Conservation (phyloP, 2,888 invertebrate species). For the Drosophila diplacantha region DNA sequence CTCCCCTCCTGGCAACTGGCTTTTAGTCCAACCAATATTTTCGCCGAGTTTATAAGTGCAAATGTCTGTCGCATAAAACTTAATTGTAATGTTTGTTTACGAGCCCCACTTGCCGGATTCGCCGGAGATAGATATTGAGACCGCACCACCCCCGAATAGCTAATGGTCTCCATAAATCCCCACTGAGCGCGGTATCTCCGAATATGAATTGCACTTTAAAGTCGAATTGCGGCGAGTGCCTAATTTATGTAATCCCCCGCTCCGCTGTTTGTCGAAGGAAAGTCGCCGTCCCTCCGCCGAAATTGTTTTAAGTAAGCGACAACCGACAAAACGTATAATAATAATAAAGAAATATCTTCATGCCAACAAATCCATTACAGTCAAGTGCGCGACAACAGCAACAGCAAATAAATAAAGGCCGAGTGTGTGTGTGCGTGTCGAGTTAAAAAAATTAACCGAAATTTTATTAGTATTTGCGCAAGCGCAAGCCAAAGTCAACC, state of each 20-base stretch:
- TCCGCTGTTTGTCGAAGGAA: slow-evolving; percentile 49
- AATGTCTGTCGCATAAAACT: slow-evolving; percentile 71
- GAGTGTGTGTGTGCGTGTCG: slow-evolving; percentile 58
- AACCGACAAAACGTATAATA: slow-evolving; percentile 25
- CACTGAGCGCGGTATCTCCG: slow-evolving; percentile 24
- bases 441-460: slow-evolving; percentile 75
- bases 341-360: slow-evolving; percentile 68
- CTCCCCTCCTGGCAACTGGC: slow-evolving; percentile 11
- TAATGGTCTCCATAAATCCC: slow-evolving; percentile 46
- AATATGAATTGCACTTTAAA: slow-evolving; percentile 44
- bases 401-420: slow-evolving; percentile 68
- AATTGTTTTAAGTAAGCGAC: slow-evolving; percentile 51
- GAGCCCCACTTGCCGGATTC: slow-evolving; percentile 56
- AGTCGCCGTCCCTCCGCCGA: slow-evolving; percentile 40
- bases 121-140: slow-evolving; percentile 31
- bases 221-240: slow-evolving; percentile 55
- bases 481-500: slow-evolving; percentile 71
- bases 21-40: slow-evolving; percentile 56
- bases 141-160: slow-evolving; percentile 22
- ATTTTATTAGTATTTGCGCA: slow-evolving; percentile 77
- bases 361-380: slow-evolving; percentile 73
- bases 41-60: slow-evolving; percentile 66
- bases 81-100: slow-evolving; percentile 74
- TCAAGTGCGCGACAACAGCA: slow-evolving; percentile 67
- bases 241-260: slow-evolving; percentile 73